Percentiles rank a stretch among this genome's conserved stretches.
Evolutionary conservation across 2,888 invertebrate species (phyloP).

Genomic region (Hydropsyche betteni): DNA sequence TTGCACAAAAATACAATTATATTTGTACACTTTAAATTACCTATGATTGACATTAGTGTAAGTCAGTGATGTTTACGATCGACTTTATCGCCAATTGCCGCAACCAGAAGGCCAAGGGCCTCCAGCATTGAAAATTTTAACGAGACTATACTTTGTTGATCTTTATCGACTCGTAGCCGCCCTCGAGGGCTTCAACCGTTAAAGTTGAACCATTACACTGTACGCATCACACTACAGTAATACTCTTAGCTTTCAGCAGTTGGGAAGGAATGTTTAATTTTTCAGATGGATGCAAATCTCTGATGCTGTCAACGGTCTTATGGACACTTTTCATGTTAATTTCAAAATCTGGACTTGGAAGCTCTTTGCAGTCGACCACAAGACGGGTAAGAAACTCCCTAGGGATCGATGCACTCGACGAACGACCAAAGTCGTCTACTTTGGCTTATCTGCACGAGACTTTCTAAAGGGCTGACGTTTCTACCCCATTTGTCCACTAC

Average conservation of each 20-base stretch:
- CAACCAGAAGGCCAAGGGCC: conserved; percentile 19
- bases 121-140: no score
- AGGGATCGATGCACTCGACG: conserved; percentile 27
- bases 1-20: no score
- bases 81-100: conserved; percentile 23
- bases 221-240: no score
- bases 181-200: no score
- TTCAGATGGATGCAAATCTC: conserved; percentile 21
- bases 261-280: background rate
- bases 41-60: conserved; percentile 19
- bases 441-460: conserved; percentile 11
- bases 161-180: no score
- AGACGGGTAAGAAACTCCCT: conserved; percentile 8
- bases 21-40: background rate
- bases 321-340: conserved; percentile 12
- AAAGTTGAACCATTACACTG: no score
- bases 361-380: conserved; percentile 14
- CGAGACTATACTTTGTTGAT: no score
- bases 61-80: conserved; percentile 12
- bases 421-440: conserved; percentile 9
- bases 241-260: no score
- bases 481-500: conserved; percentile 27
- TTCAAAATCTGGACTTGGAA: background rate
- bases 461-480: conserved; percentile 14
- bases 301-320: background rate